A percentile compares a stretch with the other conserved stretches of the same genome.
Conservation (phyloP, 2,797 vertebrate genomes). For the Naso thynnoides region DNA sequence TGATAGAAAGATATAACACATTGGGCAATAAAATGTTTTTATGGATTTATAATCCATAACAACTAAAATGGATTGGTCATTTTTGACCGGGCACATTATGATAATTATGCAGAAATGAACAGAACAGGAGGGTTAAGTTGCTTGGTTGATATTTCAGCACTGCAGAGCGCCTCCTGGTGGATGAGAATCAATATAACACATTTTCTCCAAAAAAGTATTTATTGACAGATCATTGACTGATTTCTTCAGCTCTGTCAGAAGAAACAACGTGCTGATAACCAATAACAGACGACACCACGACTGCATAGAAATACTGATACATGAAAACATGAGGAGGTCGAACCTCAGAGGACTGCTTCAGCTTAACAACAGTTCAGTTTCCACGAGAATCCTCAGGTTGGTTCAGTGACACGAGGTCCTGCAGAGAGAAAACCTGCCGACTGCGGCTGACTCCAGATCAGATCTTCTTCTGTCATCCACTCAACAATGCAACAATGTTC, state of each 20-base stretch:
- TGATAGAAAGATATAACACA: too few relatives aligned
- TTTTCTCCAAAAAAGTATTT: background rate
- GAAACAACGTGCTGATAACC: background rate
- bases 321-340: background rate
- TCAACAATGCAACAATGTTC: background rate
- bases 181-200: background rate
- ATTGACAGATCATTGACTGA: constrained; percentile 4
- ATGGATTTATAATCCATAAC: too few relatives aligned
- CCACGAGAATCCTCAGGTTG: background rate
- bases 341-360: background rate
- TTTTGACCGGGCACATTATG: too few relatives aligned
- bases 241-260: background rate
- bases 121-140: background rate
- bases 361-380: background rate
- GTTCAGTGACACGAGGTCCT: background rate
- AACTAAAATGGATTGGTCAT: too few relatives aligned
- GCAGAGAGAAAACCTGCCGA: background rate
- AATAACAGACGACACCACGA: background rate
- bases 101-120: too few relatives aligned
- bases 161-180: background rate
- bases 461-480: background rate
- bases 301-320: background rate
- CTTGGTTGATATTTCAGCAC: background rate
- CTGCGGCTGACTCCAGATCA: background rate
- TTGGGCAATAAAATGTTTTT: too few relatives aligned